Percentiles rank a stretch among this genome's conserved stretches.
Evolutionary conservation across 2,888 invertebrate genomes (phyloP).

Genomic region (Heliconius ethilla): DNA sequence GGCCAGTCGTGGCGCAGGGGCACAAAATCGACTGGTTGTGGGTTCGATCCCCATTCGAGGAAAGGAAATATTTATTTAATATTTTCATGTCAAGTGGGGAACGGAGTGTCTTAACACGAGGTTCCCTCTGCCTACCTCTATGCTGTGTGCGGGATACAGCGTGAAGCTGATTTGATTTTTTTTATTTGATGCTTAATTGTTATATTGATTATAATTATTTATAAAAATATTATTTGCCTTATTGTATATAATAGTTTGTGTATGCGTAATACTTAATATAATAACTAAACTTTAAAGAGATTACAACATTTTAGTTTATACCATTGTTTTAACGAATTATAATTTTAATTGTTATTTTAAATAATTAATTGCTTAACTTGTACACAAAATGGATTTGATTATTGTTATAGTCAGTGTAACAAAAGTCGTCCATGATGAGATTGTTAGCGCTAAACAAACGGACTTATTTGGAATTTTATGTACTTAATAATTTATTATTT

Average conservation of each 20-base stretch:
- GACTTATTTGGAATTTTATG: conserved; percentile 70
- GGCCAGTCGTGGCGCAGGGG: no score
- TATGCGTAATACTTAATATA: background rate
- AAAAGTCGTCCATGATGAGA: conserved; percentile 69
- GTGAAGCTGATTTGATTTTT: no score
- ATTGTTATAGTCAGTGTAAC: conserved; percentile 40
- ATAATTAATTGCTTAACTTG: conserved; percentile 7
- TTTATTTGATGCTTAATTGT: background rate
- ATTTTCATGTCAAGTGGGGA: no score
- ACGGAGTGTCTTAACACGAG: no score
- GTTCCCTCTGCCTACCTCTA: no score
- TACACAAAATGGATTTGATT: conserved; percentile 33
- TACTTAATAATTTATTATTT: conserved; percentile 74
- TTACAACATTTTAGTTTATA: conserved; percentile 1
- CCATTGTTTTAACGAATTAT: conserved; percentile 24
- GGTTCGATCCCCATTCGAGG: no score
- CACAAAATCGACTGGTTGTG: no score
- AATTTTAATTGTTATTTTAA: background rate
- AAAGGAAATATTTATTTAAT: no score
- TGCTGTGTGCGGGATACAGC: no score
- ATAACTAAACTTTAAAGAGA: background rate
- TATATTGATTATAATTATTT: background rate
- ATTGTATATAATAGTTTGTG: background rate
- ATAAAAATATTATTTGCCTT: background rate
- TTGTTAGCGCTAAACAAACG: conserved; percentile 59